These are phyloP conservation scores for Sarcophaga carnaria DNA, from an alignment of 2,888 invertebrate genomes.

Conservation along the genomic window DNA sequence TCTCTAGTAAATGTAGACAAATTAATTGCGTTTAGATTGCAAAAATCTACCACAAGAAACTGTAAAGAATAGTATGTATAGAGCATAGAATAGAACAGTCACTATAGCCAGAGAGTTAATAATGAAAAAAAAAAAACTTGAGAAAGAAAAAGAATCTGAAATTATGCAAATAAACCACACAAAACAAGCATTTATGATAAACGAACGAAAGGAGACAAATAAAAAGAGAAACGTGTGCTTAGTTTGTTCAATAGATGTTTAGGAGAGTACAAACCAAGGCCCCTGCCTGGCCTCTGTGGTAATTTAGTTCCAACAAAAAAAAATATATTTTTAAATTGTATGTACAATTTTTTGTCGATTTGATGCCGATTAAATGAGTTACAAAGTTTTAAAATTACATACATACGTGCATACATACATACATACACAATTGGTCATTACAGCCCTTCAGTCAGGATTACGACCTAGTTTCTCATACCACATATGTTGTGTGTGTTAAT, in stretches of 20 bases:
- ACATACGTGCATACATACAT: no score
- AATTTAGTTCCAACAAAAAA: no score
- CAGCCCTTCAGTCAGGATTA: no score
- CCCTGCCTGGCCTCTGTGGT: neutral
- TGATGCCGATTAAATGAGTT: no score
- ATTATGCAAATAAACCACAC: conserved; percentile 53
- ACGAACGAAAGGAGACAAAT: conserved; percentile 19
- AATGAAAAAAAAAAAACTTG: conserved; percentile 19
- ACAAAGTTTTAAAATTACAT: no score
- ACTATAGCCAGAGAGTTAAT: neutral
- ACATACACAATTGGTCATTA: no score
- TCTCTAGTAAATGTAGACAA: conserved; percentile 62
- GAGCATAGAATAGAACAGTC: neutral
- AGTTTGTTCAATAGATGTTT: conserved; percentile 44
- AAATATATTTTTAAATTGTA: no score
- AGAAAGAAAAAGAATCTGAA: conserved; percentile 10
- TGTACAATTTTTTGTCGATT: no score
- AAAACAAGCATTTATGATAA: conserved; percentile 49
- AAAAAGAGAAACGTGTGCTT: conserved; percentile 40
- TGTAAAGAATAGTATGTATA: conserved; percentile 7
- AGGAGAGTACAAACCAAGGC: conserved; percentile 25
- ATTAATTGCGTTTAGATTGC: conserved; percentile 65
- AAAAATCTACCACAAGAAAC: conserved; percentile 26
- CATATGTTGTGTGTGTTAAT: no score
- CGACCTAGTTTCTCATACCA: no score